phyloP scores from a whole-genome alignment of 2,888 invertebrate species.

The Spodoptera picta region DNA sequence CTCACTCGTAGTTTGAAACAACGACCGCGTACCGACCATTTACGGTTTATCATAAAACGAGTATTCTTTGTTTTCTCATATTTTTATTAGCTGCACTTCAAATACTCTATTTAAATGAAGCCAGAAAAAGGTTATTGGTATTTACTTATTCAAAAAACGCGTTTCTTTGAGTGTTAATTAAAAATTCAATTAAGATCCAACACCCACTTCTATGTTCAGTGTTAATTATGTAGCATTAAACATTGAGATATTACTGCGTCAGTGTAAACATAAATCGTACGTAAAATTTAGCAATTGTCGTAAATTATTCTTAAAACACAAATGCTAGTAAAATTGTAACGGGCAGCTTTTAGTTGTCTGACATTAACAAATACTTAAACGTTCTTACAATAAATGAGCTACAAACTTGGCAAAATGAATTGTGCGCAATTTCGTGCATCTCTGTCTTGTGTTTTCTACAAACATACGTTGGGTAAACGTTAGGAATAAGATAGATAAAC shows the following conservation, averaged over 20 bases:
- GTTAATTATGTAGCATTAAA: constrained; percentile 13
- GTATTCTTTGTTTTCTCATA: constrained; percentile 26
- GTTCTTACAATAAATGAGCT: constrained; percentile 37
- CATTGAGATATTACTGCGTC: constrained; percentile 19
- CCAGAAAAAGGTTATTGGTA: not conserved
- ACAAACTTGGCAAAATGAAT: constrained; percentile 58
- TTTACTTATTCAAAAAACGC: too few relatives aligned
- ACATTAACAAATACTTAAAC: constrained; percentile 42
- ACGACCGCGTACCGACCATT: constrained; percentile 40
- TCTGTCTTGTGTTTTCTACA: too few relatives aligned
- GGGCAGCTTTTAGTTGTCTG: constrained; percentile 30
- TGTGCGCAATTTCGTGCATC: constrained; percentile 38
- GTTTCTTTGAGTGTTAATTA: constrained; percentile 3
- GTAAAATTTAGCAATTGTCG: constrained; percentile 19
- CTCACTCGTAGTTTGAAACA: constrained; percentile 45
- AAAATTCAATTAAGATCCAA: constrained; percentile 5
- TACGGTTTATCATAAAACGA: constrained; percentile 42
- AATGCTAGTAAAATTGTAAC: constrained; percentile 42
- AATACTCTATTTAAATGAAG: constrained; percentile 23
- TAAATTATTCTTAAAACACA: constrained; percentile 56
- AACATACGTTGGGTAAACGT: too few relatives aligned
- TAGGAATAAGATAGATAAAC: too few relatives aligned
- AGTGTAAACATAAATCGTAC: constrained; percentile 15
- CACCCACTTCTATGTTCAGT: not conserved
- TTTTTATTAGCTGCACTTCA: constrained; percentile 26